Evolutionary conservation across 2,113 vertebrate genomes (phyloP), one percentile per base, ranked within the genome.

Genomic region (Dromaius novaehollandiae): DNA sequence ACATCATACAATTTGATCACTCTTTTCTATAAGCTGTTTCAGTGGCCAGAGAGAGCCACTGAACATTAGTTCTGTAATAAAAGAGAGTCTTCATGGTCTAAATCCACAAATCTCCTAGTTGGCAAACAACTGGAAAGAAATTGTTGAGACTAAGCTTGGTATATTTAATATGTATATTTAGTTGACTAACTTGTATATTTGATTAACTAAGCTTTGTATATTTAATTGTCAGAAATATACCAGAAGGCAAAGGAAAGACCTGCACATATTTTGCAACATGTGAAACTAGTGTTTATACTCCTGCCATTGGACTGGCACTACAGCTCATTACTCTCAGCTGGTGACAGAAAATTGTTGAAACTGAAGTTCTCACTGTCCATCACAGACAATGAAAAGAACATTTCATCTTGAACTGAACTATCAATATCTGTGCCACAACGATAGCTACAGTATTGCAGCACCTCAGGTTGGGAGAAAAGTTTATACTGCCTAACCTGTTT

Each of bases 271-370:
- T 55, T 18, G 8, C 9, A 40, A 58, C 5, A 2, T 69, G 44
- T 71, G 83, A 94, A 93, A 42, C 10, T 48, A 36, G 11, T 46
- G 10, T 34, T 88, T 89, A 53, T 80, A 80, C 9, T 95, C 5
- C 22, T 82, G 17, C 15, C 19, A n/a, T 36, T 89, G 51, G 13
- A 77, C 38, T 81, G 28, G 11, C 15, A 88, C 16, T 12, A 73
- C 26, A 85, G 19, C 24, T 84, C 48, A 60, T 89, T 96, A 56
- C 20, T 82, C 53, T 73, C 32, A 85, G 56, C 11, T 1, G 1
- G 0, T 94, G 80, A 70, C n/a, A 53, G 86, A 85, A 96, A n/a
- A 88, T 93, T 90, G 89, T 68, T 79, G 81, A 93, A 95, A 83
- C 69, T 48, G 32, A 82, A 28, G 46, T 84, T 44, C 61, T 88